Evolutionary conservation across 2,797 vertebrate species (phyloP).

Genomic region (Harpia harpyja): DNA sequence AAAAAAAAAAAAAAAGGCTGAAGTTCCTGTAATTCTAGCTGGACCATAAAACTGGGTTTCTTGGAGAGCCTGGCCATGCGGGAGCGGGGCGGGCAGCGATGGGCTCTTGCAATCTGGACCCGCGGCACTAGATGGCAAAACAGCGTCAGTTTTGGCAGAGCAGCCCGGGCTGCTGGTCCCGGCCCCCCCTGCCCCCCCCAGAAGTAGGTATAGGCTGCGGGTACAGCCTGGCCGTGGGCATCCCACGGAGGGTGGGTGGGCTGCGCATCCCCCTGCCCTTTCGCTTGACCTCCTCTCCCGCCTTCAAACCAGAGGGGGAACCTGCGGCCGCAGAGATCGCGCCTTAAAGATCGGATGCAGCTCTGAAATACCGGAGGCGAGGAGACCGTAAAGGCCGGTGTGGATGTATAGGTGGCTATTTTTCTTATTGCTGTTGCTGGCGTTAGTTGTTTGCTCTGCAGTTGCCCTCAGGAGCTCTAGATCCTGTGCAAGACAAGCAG

Average conservation of each 20-base stretch:
- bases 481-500: not conserved
- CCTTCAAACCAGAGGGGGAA: not conserved
- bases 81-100: not conserved
- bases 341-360: fast-evolving
- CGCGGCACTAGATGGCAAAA: slow-evolving; percentile 74
- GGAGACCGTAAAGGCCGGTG: fast-evolving
- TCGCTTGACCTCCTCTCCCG: not conserved
- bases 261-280: not conserved
- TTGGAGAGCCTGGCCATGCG: not conserved
- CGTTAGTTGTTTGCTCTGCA: not conserved
- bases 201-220: no score
- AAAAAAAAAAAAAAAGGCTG: not conserved
- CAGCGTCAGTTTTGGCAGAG: slow-evolving; percentile 50
- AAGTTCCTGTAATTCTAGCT: not conserved
- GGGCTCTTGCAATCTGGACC: slow-evolving; percentile 53
- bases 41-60: not conserved
- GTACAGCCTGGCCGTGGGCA: not conserved
- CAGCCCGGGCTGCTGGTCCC: not conserved
- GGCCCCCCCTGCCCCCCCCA: fast-evolving
- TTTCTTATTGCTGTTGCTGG: not conserved
- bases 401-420: not conserved
- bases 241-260: not conserved
- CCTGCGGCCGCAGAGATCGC: fast-evolving
- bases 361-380: fast-evolving
- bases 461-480: not conserved